Conservation (phyloP, 2,797 vertebrate species). For the Notoglanidium macrostoma region DNA sequence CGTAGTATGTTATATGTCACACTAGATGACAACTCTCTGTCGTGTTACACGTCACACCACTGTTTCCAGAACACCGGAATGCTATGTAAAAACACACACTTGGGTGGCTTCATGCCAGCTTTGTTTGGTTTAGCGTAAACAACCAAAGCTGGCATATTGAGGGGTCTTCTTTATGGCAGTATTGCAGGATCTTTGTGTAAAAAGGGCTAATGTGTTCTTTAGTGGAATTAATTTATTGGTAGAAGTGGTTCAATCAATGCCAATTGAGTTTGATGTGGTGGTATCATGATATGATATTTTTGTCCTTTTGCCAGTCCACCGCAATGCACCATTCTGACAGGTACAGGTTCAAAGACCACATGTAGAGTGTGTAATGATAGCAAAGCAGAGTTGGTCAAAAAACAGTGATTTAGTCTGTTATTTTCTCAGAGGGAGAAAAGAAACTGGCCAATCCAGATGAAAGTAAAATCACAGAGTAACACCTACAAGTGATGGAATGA, state of each 20-base stretch:
- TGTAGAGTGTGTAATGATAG: not conserved
- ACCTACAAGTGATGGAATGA: not conserved
- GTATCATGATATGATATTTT: not conserved
- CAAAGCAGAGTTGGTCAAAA: not conserved
- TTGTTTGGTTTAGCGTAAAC: no score
- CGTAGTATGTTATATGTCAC: no score
- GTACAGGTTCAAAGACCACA: not conserved
- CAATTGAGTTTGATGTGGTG: not conserved
- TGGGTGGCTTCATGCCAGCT: no score
- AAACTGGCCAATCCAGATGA: not conserved
- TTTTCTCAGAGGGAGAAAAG: constrained; percentile 3
- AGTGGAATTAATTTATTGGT: not conserved
- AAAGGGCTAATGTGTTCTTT: not conserved
- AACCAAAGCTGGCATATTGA: no score
- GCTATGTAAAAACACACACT: no score
- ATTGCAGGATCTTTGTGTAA: no score
- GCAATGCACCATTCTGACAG: not conserved
- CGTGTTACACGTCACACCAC: no score
- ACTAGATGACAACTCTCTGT: no score
- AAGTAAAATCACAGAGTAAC: not conserved
- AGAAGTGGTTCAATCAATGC: not conserved
- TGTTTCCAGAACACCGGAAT: no score
- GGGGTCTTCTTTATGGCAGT: no score
- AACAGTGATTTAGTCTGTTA: not conserved
- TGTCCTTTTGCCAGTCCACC: not conserved